Evolutionary conservation across 2,113 vertebrate genomes (phyloP).

Genomic region (Pedionomus torquatus): DNA sequence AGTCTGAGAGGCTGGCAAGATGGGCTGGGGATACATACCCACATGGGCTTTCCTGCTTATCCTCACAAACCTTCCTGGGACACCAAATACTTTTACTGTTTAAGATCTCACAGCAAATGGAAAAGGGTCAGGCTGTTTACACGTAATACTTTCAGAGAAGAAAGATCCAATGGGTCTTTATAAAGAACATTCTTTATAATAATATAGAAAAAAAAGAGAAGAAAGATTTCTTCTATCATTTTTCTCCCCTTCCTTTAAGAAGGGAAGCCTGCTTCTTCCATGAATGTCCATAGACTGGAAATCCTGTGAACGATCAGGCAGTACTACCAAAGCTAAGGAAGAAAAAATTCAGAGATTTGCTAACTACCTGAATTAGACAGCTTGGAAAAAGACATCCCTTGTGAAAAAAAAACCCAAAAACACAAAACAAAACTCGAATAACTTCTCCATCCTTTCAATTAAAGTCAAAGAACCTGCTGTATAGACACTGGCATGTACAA

Average conservation of each 20-base stretch:
- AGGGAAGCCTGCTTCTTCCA: not conserved
- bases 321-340: not conserved
- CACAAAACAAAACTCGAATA: not conserved
- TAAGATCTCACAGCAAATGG: not conserved
- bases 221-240: not conserved
- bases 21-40: not conserved
- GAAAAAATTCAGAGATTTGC: not conserved
- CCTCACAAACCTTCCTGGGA: not conserved
- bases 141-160: not conserved
- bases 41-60: not conserved
- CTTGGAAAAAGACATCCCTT: not conserved
- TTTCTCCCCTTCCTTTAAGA: not conserved
- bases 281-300: not conserved
- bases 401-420: not conserved
- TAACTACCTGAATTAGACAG: not conserved
- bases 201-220: not conserved
- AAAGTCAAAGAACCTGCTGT: not conserved
- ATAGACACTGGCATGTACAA: not conserved
- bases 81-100: not conserved
- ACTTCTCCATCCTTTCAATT: not conserved
- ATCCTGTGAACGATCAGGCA: not conserved
- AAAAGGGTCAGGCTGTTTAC: not conserved
- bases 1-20: not conserved
- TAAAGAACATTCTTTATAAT: not conserved
- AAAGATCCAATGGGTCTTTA: not conserved